A percentile compares a stretch with the other conserved stretches of the same genome.
These are phyloP conservation scores for Choristoneura rosaceana DNA, from an alignment of 2,888 invertebrate species.

Conservation along the genomic window DNA sequence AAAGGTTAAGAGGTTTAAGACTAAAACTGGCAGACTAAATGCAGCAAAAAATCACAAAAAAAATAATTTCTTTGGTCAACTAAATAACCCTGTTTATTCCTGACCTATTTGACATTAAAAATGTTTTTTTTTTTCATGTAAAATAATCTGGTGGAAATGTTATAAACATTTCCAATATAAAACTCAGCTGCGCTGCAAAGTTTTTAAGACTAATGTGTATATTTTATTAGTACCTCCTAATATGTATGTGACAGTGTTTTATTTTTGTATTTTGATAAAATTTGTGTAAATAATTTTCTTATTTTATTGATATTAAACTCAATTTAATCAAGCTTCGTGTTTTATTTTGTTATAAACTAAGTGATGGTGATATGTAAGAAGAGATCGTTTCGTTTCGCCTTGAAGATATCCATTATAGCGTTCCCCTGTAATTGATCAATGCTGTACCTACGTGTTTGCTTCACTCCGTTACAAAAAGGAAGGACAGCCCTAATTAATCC, in stretches of 20 bases:
- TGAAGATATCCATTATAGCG: too few relatives aligned
- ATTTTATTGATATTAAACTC: slow-evolving; percentile 86
- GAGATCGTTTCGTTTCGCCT: too few relatives aligned
- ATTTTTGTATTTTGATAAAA: slow-evolving; percentile 86
- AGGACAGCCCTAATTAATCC: too few relatives aligned
- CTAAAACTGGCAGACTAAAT: neutral
- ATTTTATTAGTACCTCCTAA: slow-evolving; percentile 64
- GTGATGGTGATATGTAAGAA: neutral
- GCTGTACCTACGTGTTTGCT: too few relatives aligned
- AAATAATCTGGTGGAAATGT: slow-evolving; percentile 20
- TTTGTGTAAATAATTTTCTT: slow-evolving; percentile 85
- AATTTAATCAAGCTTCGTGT: slow-evolving; percentile 72
- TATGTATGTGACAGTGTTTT: slow-evolving; percentile 84
- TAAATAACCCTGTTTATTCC: slow-evolving; percentile 26
- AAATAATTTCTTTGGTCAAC: slow-evolving; percentile 1
- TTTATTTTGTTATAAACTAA: slow-evolving; percentile 45
- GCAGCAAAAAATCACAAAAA: neutral
- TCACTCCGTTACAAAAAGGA: too few relatives aligned
- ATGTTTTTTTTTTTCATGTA: slow-evolving; percentile 11
- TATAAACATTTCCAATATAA: slow-evolving; percentile 47
- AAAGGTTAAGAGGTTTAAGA: neutral
- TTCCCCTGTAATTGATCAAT: too few relatives aligned
- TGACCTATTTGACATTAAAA: slow-evolving; percentile 23
- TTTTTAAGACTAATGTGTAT: slow-evolving; percentile 63
- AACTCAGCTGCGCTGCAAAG: slow-evolving; percentile 54